Conservation (phyloP, 2,888 invertebrate species). For the Tanaodytes sp. region DNA sequence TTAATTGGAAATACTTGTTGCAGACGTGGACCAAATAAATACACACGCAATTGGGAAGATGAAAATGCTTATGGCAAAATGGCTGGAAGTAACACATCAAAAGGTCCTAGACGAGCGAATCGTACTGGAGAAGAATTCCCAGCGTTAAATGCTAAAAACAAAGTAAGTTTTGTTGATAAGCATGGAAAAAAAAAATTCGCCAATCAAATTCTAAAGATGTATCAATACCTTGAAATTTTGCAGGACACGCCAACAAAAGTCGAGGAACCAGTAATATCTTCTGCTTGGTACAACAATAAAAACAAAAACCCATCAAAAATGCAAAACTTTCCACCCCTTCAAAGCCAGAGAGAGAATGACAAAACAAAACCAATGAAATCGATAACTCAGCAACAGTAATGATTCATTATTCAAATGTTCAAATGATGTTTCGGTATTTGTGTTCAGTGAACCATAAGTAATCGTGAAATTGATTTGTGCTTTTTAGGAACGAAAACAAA, state of each 20-base stretch:
- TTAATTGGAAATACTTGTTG: too few species aligned
- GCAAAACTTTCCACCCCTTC: slow-evolving; percentile 70
- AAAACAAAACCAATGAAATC: slow-evolving; percentile 59
- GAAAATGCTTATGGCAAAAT: slow-evolving; percentile 88
- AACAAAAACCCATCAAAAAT: slow-evolving; percentile 65
- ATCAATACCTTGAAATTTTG: neutral
- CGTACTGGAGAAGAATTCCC: slow-evolving; percentile 77
- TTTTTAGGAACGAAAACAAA: slow-evolving; percentile 61
- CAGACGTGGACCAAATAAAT: slow-evolving; percentile 93
- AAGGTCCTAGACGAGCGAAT: slow-evolving; percentile 64
- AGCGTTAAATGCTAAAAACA: slow-evolving; percentile 70
- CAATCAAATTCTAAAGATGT: too few species aligned
- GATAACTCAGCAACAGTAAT: slow-evolving; percentile 59
- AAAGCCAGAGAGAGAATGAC: slow-evolving; percentile 63
- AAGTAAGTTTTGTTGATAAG: slow-evolving; percentile 58
- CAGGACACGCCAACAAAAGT: slow-evolving; percentile 60
- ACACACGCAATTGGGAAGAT: slow-evolving; percentile 94
- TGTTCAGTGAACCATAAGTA: too few species aligned
- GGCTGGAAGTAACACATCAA: slow-evolving; percentile 63
- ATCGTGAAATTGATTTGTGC: too few species aligned
- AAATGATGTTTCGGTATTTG: too few species aligned
- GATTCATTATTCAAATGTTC: too few species aligned
- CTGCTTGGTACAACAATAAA: slow-evolving; percentile 72
- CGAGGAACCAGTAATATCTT: slow-evolving; percentile 70
- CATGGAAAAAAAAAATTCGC: too few species aligned